Percentiles rank a stretch among this genome's conserved stretches.
phyloP scores from a whole-genome alignment of 2,888 invertebrate genomes.

The Drosophila leonis region DNA sequence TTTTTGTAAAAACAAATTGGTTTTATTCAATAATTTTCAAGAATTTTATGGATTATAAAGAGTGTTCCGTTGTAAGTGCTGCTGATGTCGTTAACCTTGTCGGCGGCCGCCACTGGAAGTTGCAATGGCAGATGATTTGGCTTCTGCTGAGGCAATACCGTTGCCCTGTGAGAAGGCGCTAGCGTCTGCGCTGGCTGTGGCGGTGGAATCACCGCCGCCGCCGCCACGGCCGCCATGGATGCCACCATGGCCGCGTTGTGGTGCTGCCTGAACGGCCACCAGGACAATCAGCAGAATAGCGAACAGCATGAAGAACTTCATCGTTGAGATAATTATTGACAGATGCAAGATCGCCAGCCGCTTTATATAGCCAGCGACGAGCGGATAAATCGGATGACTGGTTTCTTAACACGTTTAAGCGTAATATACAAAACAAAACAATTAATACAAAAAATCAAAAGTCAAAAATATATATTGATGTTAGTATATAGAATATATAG shows the following conservation, averaged over 20 bases:
- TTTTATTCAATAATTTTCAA: conserved; percentile 5
- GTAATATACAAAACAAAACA: conserved; percentile 7
- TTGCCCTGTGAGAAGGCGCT: not conserved
- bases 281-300: conserved; percentile 59
- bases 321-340: conserved; percentile 44
- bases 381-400: conserved; percentile 16
- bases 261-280: conserved; percentile 50
- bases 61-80: not conserved
- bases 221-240: not conserved
- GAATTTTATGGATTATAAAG: not conserved
- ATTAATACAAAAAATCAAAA: not conserved
- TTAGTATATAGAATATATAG: not conserved
- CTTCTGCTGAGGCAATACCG: not conserved
- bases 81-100: not conserved
- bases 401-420: conserved; percentile 37
- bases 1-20: not conserved
- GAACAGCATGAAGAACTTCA: conserved; percentile 69
- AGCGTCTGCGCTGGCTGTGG: conserved; percentile 13
- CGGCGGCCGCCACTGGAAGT: not conserved
- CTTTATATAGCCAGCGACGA: conserved; percentile 40
- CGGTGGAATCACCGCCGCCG: not conserved
- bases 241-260: conserved; percentile 1
- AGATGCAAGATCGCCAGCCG: conserved; percentile 17
- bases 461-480: not conserved
- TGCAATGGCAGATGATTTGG: conserved; percentile 14